Percentiles rank a stretch among this genome's conserved stretches.
Evolutionary conservation across 2,888 invertebrate species (phyloP).

Genomic region (Ischnus inquisitorius): DNA sequence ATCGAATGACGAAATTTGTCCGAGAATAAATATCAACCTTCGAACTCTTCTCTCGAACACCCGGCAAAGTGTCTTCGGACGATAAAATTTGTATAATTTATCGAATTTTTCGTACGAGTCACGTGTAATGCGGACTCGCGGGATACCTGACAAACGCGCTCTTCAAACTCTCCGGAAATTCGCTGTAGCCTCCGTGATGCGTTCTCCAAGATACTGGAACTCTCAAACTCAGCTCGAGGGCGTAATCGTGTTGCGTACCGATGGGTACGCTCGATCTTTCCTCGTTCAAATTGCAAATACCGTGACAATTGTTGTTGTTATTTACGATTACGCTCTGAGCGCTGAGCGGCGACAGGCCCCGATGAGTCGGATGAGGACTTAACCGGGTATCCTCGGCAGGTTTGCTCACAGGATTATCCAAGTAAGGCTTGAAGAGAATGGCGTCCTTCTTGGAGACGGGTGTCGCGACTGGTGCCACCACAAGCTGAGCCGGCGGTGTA

Average conservation of each 20-base stretch:
- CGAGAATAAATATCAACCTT: background rate
- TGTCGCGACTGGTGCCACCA: conserved; percentile 72
- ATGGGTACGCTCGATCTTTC: conserved; percentile 66
- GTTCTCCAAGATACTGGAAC: conserved; percentile 80
- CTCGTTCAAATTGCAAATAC: conserved; percentile 80
- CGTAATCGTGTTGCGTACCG: conserved; percentile 74
- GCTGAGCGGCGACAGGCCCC: conserved; percentile 67
- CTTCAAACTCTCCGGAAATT: conserved; percentile 72
- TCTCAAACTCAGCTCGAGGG: conserved; percentile 80
- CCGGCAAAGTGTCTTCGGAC: background rate
- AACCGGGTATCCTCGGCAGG: conserved; percentile 72
- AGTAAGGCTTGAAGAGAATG: conserved; percentile 92
- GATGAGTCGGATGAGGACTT: conserved; percentile 69
- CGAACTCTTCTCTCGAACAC: conserved; percentile 1
- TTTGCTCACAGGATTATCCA: conserved; percentile 88
- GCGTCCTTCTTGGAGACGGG: conserved; percentile 88
- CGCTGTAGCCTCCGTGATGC: conserved; percentile 59
- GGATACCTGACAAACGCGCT: conserved; percentile 84
- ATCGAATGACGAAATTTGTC: conserved; percentile 37
- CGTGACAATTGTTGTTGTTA: conserved; percentile 80
- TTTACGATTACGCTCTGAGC: conserved; percentile 69
- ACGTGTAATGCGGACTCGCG: conserved; percentile 78
- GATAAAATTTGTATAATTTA: conserved; percentile 21
- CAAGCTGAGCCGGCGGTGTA: conserved; percentile 73
- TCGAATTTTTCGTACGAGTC: conserved; percentile 56